Percentiles rank a stretch among this genome's conserved stretches.
phyloP scores from a whole-genome alignment of 2,797 vertebrate species.

The Notolepis coatsorum region DNA sequence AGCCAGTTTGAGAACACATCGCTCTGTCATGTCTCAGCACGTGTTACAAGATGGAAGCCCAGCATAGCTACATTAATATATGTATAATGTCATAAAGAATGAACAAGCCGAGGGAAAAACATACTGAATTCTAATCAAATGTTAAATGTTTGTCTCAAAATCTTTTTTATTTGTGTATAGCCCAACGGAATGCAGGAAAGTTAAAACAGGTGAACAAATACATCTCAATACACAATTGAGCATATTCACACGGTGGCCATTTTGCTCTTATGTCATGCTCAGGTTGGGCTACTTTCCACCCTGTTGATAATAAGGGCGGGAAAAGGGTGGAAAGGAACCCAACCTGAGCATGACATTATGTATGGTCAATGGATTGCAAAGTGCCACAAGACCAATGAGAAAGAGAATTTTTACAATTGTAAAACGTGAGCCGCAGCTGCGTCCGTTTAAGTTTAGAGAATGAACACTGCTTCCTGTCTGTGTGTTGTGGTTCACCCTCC shows the following conservation, averaged over 20 bases:
- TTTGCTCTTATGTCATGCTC: too few relatives aligned
- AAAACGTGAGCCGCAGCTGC: background rate
- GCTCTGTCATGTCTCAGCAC: background rate
- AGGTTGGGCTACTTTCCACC: too few relatives aligned
- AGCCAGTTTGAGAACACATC: background rate
- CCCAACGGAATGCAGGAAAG: too few relatives aligned
- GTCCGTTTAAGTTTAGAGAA: background rate
- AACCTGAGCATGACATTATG: too few relatives aligned
- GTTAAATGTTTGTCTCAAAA: background rate
- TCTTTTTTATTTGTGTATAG: too few relatives aligned
- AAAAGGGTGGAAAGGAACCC: too few relatives aligned
- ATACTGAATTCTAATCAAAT: background rate
- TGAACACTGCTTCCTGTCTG: slow-evolving; percentile 9
- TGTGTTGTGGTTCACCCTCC: background rate
- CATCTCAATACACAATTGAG: too few relatives aligned
- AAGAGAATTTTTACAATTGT: slow-evolving; percentile 7
- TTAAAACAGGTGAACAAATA: too few relatives aligned
- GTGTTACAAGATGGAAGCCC: background rate
- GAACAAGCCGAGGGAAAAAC: background rate
- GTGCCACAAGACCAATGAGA: background rate
- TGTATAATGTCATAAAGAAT: background rate
- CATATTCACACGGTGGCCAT: too few relatives aligned
- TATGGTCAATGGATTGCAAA: background rate
- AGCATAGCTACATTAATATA: background rate
- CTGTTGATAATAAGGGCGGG: too few relatives aligned